phyloP scores from a whole-genome alignment of 1,140 invertebrate species.

The Pogonomyrmex barbatus region DNA sequence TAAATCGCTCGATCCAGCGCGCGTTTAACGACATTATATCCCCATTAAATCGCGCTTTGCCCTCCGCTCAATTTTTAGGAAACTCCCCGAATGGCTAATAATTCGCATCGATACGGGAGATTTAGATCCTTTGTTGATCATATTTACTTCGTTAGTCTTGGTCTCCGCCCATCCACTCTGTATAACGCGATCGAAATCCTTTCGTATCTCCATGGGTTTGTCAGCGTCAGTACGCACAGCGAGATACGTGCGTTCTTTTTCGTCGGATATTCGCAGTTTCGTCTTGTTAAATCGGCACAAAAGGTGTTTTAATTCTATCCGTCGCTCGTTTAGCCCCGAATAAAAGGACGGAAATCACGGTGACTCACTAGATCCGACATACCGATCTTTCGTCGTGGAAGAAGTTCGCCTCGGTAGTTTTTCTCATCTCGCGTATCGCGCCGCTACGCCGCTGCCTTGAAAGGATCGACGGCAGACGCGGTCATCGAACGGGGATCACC shows the following conservation, averaged over 20 bases:
- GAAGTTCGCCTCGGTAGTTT: conserved; percentile 57
- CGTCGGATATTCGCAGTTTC: conserved; percentile 5
- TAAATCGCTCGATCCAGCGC: neutral
- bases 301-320: conserved; percentile 58
- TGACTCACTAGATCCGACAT: conserved; percentile 43
- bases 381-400: conserved; percentile 53
- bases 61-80: conserved; percentile 24
- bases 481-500: conserved; percentile 64
- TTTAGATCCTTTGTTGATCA: conserved; percentile 27
- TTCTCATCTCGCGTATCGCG: conserved; percentile 52
- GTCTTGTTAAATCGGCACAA: conserved; percentile 25
- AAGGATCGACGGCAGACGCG: conserved; percentile 49
- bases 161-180: neutral
- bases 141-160: conserved; percentile 27
- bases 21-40: conserved; percentile 33
- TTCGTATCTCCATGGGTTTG: neutral
- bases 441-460: neutral
- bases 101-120: neutral
- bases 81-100: conserved; percentile 21
- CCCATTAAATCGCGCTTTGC: conserved; percentile 18
- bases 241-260: neutral
- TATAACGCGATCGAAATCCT: conserved; percentile 16
- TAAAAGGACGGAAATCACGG: conserved; percentile 59
- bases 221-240: neutral
- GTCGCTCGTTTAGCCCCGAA: conserved; percentile 9